Conservation (phyloP, 2,113 vertebrate species). For the Carassius carassius region DNA sequence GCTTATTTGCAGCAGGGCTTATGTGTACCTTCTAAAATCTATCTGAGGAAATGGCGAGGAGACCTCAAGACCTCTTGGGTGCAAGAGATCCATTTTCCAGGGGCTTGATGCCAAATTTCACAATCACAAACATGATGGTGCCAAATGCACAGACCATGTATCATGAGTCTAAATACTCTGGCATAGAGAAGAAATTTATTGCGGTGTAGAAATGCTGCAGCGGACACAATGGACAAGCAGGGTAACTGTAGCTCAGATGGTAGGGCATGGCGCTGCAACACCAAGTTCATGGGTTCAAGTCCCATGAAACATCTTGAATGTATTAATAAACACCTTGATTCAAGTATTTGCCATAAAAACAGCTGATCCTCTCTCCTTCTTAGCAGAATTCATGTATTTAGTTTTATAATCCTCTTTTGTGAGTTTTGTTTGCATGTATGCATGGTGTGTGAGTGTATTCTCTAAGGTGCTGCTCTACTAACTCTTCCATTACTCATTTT, state of each 20-base stretch:
- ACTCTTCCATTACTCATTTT: slow-evolving; percentile 58
- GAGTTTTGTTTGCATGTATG: slow-evolving; percentile 27
- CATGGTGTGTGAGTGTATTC: slow-evolving; percentile 46
- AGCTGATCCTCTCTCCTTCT: neutral
- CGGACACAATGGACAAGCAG: neutral
- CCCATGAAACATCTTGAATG: neutral
- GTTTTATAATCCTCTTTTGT: slow-evolving; percentile 6
- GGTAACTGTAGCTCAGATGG: neutral
- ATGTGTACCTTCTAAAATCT: slow-evolving; percentile 29
- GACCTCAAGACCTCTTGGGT: slow-evolving; percentile 8
- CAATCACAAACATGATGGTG: slow-evolving; percentile 9
- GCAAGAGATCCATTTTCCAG: slow-evolving; percentile 42
- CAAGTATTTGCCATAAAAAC: neutral
- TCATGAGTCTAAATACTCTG: slow-evolving; percentile 6
- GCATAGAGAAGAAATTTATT: neutral
- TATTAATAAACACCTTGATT: neutral
- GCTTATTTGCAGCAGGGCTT: slow-evolving; percentile 27
- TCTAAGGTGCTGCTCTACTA: slow-evolving; percentile 59
- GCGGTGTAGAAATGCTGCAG: neutral
- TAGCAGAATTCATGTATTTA: neutral
- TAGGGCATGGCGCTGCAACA: neutral
- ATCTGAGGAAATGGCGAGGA: slow-evolving; percentile 3
- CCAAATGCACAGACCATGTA: neutral
- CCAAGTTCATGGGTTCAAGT: neutral
- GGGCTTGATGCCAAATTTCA: slow-evolving; percentile 27